phyloP scores from a whole-genome alignment of 2,113 vertebrate genomes.

The Mastomys coucha region DNA sequence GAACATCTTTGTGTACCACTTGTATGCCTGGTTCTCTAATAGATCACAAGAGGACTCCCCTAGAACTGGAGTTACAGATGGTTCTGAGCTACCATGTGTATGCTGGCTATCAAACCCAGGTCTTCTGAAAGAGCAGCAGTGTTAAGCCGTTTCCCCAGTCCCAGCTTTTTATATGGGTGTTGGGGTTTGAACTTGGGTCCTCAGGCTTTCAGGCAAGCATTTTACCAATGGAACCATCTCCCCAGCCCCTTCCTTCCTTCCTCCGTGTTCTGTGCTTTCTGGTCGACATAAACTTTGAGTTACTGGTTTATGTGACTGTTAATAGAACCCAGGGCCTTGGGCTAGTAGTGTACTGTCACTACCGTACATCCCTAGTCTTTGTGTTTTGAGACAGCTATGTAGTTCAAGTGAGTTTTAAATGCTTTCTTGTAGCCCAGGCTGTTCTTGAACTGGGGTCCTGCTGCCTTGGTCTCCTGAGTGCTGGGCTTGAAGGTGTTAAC shows the following conservation, averaged over 20 bases:
- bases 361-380: neutral
- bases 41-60: neutral
- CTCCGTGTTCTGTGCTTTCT: neutral
- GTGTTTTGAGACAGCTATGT: neutral
- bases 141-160: neutral
- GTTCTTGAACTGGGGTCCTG: neutral
- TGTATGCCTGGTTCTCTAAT: neutral
- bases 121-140: neutral
- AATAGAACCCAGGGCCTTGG: neutral
- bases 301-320: neutral
- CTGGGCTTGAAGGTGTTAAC: neutral
- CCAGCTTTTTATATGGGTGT: neutral
- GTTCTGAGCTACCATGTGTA: neutral
- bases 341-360: neutral
- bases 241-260: neutral
- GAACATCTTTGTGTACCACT: neutral
- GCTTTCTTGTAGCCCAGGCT: neutral
- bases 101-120: neutral
- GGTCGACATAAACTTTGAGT: neutral
- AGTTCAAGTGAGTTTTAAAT: neutral
- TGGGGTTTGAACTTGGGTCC: neutral
- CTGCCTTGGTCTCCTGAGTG: neutral
- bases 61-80: neutral
- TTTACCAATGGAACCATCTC: neutral
- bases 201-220: neutral